Evolutionary conservation across 2,888 invertebrate species (phyloP), one percentile per base, ranked within the genome.

Genomic region (Lypha dubia): DNA sequence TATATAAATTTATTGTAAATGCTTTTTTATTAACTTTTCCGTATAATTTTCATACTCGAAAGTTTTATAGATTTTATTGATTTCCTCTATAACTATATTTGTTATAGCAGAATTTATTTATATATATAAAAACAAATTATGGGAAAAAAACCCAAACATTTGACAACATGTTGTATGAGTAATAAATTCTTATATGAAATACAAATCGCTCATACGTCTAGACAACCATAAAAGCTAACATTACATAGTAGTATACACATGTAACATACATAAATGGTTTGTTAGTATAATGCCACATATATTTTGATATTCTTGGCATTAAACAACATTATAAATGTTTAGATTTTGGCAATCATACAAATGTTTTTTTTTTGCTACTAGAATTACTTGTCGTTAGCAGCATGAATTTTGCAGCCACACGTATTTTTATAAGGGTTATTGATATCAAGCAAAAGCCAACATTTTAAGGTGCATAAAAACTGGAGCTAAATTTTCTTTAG

Each of bases 201-300:
- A 15, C 0, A 44, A 22, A 63, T 24, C 15, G 3, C 8, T 44
- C 41, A 63, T 44, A 63, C 62, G 62, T 63, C 62, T 63, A 63
- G 44, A 56, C 32, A 28, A 9, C 15, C 28, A 56, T 28, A 56
- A 24, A 9, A 24, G 9, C 8, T 7, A 8, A 20, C 8, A 20
- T 1, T n/a, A 44, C n/a, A 13, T 13, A 41, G 1, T 13, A 41
- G 11, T 35, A 1, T 35, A 35, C 32, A 32, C 8, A 35, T 44
- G 44, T 24, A 15, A n/a, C 6, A 15, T 11, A 53, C 44, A 22
- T 7, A 22, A 51, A 51, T 51, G 53, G 53, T 53, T 53, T 53
- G 53, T 24, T 53, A 53, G 24, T 24, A 53, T 53, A 15, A 15
- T 53, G 24, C 15, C 9, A 53, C 24, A 15, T 24, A 53, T 53